phyloP scores from a whole-genome alignment of 1,140 invertebrate species.

The Mizuhopecten yessoensis region DNA sequence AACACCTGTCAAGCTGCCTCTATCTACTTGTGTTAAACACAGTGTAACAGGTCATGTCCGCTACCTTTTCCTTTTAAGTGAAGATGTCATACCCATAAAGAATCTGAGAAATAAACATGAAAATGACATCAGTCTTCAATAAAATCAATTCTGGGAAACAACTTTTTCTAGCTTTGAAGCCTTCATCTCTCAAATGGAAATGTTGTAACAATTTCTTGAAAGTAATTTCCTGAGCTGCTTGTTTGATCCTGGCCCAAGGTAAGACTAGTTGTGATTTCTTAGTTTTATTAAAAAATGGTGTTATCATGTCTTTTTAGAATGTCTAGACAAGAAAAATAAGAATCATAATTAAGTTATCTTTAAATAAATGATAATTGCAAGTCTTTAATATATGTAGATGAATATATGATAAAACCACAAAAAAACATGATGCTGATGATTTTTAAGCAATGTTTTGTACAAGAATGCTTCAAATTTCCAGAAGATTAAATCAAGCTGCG shows the following conservation, averaged over 20 bases:
- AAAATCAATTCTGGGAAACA: too few relatives aligned
- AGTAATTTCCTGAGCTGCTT: too few relatives aligned
- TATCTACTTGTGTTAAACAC: neutral
- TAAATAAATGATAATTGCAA: neutral
- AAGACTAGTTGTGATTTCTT: too few relatives aligned
- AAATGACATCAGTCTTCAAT: neutral
- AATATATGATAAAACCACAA: neutral
- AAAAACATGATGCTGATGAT: neutral
- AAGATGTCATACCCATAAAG: slow-evolving; percentile 11
- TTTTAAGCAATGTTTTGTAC: neutral
- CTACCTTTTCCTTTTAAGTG: slow-evolving; percentile 4
- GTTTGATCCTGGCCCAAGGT: too few relatives aligned
- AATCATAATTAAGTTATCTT: too few relatives aligned
- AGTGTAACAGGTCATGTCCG: neutral
- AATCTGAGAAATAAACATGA: slow-evolving; percentile 15
- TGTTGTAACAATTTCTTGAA: too few relatives aligned
- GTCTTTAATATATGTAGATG: too few relatives aligned
- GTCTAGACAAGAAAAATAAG: neutral
- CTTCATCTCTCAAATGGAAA: too few relatives aligned
- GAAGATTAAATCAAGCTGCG: neutral
- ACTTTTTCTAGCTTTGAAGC: too few relatives aligned
- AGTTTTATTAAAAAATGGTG: too few relatives aligned
- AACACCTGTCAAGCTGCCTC: neutral
- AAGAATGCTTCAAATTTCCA: neutral
- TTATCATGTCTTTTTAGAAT: too few relatives aligned